phyloP scores from a whole-genome alignment of 2,888 invertebrate species.

The Pantelozetes paolii region DNA sequence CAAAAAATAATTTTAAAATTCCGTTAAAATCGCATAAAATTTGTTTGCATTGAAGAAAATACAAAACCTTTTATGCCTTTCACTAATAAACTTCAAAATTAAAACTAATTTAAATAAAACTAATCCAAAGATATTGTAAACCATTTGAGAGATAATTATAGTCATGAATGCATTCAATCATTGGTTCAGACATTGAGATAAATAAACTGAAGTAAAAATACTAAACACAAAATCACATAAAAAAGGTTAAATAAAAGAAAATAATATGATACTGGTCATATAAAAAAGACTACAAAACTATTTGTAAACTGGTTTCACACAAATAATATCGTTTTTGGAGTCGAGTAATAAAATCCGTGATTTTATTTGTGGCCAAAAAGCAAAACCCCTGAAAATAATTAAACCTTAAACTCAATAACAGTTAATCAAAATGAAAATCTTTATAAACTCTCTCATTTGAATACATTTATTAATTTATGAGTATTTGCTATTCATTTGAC shows the following conservation, averaged over 20 bases:
- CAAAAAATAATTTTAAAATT: no score
- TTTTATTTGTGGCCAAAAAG: constrained; percentile 17
- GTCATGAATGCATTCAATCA: neutral
- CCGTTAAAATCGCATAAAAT: no score
- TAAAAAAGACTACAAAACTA: constrained; percentile 9
- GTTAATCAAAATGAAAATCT: constrained; percentile 16
- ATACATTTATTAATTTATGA: constrained; percentile 29
- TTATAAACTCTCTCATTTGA: constrained; percentile 29
- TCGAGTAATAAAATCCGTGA: constrained; percentile 16
- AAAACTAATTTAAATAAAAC: no score
- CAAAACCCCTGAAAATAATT: constrained; percentile 11
- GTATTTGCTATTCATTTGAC: constrained; percentile 15
- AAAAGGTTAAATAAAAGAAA: neutral
- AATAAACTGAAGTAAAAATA: neutral
- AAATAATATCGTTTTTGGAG: neutral
- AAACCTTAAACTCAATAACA: neutral
- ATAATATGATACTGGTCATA: neutral
- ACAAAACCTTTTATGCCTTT: no score
- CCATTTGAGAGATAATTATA: neutral
- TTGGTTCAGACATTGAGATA: neutral
- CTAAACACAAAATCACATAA: constrained; percentile 7
- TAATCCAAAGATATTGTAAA: no score
- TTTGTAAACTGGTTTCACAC: constrained; percentile 31
- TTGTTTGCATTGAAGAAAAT: no score
- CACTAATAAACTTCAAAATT: no score